These are phyloP conservation scores for Gorilla gorilla DNA, from an alignment of 2,113 vertebrate species.

Conservation along the genomic window DNA sequence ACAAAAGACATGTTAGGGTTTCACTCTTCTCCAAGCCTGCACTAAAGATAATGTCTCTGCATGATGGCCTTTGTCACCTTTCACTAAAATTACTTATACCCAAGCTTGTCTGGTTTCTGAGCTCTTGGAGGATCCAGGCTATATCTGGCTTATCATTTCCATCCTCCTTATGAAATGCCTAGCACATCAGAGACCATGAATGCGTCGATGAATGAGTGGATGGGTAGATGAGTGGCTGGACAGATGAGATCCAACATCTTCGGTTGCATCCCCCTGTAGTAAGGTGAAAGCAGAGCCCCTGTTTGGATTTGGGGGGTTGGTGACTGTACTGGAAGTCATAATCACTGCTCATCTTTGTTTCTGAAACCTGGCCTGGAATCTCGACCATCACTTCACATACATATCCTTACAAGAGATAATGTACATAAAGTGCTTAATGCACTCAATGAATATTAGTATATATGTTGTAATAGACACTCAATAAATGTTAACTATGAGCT, in stretches of 20 bases:
- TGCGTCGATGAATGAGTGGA: background rate
- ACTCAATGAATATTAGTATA: background rate
- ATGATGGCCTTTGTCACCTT: background rate
- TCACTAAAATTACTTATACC: background rate
- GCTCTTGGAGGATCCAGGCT: background rate
- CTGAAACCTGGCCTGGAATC: background rate
- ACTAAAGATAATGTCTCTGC: background rate
- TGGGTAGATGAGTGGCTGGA: background rate
- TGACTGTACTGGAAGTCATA: background rate
- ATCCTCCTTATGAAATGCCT: background rate
- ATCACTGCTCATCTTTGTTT: background rate
- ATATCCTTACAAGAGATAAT: background rate
- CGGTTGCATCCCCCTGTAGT: background rate
- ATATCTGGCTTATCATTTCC: background rate
- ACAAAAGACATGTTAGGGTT: background rate
- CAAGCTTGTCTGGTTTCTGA: conserved; percentile 1
- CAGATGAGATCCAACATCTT: background rate
- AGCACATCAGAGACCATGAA: background rate
- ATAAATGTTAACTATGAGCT: background rate
- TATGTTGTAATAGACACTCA: background rate
- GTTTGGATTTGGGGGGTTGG: background rate
- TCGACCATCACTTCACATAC: background rate
- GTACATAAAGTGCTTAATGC: background rate
- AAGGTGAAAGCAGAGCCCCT: background rate
- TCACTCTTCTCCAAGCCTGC: background rate